phyloP scores from a whole-genome alignment of 2,113 vertebrate species.

The Epinephelus lanceolatus region DNA sequence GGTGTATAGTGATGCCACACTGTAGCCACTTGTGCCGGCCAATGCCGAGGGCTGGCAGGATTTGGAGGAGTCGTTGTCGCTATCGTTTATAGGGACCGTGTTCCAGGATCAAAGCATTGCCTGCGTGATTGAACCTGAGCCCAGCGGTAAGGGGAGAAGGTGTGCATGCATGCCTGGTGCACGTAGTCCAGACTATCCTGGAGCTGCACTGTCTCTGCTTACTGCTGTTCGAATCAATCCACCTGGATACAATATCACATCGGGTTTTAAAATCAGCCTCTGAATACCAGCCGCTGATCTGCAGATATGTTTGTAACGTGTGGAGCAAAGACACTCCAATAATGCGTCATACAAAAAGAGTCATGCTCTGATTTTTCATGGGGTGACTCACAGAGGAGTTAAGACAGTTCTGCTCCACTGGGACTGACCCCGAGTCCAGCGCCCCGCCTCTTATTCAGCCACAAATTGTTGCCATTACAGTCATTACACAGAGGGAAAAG shows the following conservation, averaged over 20 bases:
- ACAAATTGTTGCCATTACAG: constrained; percentile 58
- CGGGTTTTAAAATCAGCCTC: constrained; percentile 26
- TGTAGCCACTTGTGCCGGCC: constrained; percentile 58
- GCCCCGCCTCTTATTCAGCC: constrained; percentile 25
- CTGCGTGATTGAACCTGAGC: constrained; percentile 57
- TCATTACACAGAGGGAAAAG: constrained; percentile 41
- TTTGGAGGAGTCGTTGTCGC: constrained; percentile 46
- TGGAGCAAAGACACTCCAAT: background rate
- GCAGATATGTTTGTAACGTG: background rate
- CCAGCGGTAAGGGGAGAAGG: constrained; percentile 66
- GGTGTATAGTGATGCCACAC: constrained; percentile 35
- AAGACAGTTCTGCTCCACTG: constrained; percentile 19
- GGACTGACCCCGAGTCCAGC: background rate
- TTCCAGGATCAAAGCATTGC: constrained; percentile 71
- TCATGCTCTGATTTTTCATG: background rate
- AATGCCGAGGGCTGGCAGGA: constrained; percentile 21
- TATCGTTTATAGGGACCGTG: constrained; percentile 62
- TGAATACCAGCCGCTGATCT: constrained; percentile 5
- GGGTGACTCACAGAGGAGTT: constrained; percentile 48
- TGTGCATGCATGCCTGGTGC: constrained; percentile 51
- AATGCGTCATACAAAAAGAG: constrained; percentile 26
- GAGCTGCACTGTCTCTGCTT: constrained; percentile 29
- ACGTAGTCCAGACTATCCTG: constrained; percentile 4
- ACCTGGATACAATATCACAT: constrained; percentile 44
- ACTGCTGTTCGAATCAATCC: constrained; percentile 44